phyloP scores from a whole-genome alignment of 2,888 invertebrate genomes.

The Caenorhabditis sp. region DNA sequence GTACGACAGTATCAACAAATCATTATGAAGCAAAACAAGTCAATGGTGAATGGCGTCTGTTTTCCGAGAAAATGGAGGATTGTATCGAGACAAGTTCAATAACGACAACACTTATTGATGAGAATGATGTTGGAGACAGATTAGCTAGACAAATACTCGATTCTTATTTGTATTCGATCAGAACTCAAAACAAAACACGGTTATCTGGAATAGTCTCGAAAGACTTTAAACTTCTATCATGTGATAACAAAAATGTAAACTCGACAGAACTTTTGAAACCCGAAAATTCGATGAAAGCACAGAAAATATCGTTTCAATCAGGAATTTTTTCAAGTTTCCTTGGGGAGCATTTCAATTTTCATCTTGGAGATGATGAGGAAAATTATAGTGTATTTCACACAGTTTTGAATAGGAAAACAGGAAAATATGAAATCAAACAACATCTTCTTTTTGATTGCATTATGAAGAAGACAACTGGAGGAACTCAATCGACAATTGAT shows the following conservation, averaged over 20 bases:
- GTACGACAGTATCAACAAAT: neutral
- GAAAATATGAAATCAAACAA: neutral
- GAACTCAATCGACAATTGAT: too few relatives aligned
- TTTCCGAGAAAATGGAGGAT: neutral
- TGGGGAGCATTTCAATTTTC: neutral
- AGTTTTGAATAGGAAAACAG: neutral
- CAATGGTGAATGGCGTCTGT: neutral
- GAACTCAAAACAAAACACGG: neutral
- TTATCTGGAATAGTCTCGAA: neutral
- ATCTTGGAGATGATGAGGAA: neutral
- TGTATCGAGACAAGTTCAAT: neutral
- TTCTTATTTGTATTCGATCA: neutral
- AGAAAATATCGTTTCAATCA: too few relatives aligned
- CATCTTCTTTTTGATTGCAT: neutral
- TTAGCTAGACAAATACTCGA: neutral
- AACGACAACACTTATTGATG: neutral
- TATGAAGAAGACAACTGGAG: neutral
- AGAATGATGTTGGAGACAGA: neutral
- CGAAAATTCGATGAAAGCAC: too few relatives aligned
- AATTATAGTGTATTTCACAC: neutral
- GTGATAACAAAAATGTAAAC: neutral
- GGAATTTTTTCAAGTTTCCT: neutral
- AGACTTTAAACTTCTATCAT: neutral
- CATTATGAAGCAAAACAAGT: neutral
- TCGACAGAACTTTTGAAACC: neutral